Base-by-base conservation (phyloP, 2,113 vertebrate genomes). In the Cinclus cinclus region DNA sequence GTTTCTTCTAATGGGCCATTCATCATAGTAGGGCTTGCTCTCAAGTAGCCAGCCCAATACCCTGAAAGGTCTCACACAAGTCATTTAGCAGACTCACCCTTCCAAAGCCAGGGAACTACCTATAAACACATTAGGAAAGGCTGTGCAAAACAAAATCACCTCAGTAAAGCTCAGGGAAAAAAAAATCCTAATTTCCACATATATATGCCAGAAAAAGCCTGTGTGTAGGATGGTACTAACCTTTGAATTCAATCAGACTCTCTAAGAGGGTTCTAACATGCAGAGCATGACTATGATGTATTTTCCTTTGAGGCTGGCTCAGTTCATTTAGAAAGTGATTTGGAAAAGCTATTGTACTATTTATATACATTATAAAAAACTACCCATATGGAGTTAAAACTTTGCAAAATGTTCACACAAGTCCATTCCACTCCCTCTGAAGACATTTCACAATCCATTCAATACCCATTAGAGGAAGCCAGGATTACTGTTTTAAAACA, bases 381-480 rank as follows among this genome's bases (percentile, higher is more conserved):
- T 27, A 94, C 69, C 94, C 94, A 93, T 93, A 96, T 96, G 95
- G 95, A 97, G 77, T 73, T 77, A 92, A 96, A 94, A 65, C 88
- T 93, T 76, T 39, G 86, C 86, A 93, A 89, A 96, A 92, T 39
- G 80, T 81, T 96, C 83, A 52, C 88, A 84, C 42, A 62, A 84
- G 92, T 84, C 93, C 25, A 0, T 73, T 95, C 62, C 35, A 8
- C 37, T 90, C 85, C 83, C 93, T 94, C 88, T 33, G 53, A 92
- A 97, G 92, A 90, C 90, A 82, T 95, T 95, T 91, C 93, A 95
- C 89, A 96, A 96, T 53, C 88, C 88, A 89, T 84, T 97, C 94
- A 81, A 93, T 84, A 89, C 73, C n/a, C 80, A 79, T 70, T 3
- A 83, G 93, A 90, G 64, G 83, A 96, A 93, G 88, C 58, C 90